Conservation (phyloP, 2,113 vertebrate species). For the Xerus inauris region DNA sequence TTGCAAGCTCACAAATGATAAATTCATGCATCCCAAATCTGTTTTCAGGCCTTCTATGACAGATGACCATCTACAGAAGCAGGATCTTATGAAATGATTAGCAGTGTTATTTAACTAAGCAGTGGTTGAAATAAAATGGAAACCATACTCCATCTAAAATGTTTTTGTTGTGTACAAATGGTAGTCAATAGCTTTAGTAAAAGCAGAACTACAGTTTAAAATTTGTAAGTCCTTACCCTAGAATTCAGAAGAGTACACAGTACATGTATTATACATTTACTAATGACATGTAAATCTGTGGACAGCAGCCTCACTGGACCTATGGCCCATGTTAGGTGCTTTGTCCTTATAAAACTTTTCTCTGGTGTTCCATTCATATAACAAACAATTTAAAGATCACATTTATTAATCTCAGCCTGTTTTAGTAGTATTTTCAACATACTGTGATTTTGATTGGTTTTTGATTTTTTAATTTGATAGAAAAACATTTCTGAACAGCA, state of each 20-base stretch:
- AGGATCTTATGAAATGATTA: slow-evolving; percentile 42
- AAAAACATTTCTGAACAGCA: slow-evolving; percentile 29
- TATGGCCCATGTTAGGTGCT: not conserved
- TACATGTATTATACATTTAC: not conserved
- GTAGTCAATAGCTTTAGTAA: not conserved
- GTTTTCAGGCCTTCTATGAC: not conserved
- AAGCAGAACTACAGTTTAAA: not conserved
- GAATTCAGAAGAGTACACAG: not conserved
- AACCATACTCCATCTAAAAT: slow-evolving; percentile 10
- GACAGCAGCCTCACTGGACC: not conserved
- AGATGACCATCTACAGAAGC: not conserved
- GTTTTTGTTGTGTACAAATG: not conserved
- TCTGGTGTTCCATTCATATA: not conserved
- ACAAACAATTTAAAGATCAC: slow-evolving; percentile 25
- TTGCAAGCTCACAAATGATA: not conserved
- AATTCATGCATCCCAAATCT: not conserved
- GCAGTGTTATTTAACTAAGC: not conserved
- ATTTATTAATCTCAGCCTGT: not conserved
- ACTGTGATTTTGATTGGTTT: not conserved
- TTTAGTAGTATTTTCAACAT: not conserved
- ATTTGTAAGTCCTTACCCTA: slow-evolving; percentile 11
- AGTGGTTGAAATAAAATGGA: not conserved
- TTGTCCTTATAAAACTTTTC: not conserved
- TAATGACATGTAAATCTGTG: not conserved
- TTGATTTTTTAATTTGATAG: slow-evolving; percentile 48